Base-by-base conservation (phyloP, 2,797 vertebrate genomes). In the Sphenodon punctatus region DNA sequence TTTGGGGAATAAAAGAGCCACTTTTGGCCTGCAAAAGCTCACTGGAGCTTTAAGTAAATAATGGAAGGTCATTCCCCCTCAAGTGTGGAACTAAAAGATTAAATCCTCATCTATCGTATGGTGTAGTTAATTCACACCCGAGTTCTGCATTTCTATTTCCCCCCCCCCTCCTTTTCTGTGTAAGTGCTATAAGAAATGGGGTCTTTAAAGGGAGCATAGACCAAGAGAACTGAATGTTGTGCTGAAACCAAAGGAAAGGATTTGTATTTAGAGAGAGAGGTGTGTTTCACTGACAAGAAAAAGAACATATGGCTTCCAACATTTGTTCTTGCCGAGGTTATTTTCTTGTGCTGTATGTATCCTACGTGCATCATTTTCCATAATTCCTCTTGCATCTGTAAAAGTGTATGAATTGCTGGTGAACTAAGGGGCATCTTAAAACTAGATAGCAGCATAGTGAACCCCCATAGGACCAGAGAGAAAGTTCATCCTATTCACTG, bases 271-370 rank as follows among this genome's bases (percentile, higher is more conserved):
- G 30, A 67, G 1, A n/a, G 12, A 20, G 77, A 65, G 25, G 36
- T 20, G 8, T 51, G 67, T 82, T 72, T 80, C 69, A 67, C 14
- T 58, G 67, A 67, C 80, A 51, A 27, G 39, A 71, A 20, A 76
- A 67, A 79, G 63, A 13, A 2, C 70, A 1, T 0, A 16, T 49
- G 3, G 23, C 67, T 63, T 13, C 5, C 80, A 20, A n/a, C n/a
- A n/a, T n/a, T n/a, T n/a, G n/a, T n/a, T n/a, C n/a, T n/a, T n/a
- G n/a, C n/a, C n/a, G n/a, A n/a, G n/a, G n/a, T n/a, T 86, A 69
- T 34, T 46, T 41, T 43, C 66, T 48, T 61, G 3, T 20, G 60
- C 6, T 11, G 8, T 7, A 10, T 3, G 16, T 75, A 84, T 86
- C 12, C 15, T 39, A 20, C 4, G 9, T 23, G 4, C 27, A 66